phyloP scores from a whole-genome alignment of 1,140 invertebrate species.

The Heliothis virescens region DNA sequence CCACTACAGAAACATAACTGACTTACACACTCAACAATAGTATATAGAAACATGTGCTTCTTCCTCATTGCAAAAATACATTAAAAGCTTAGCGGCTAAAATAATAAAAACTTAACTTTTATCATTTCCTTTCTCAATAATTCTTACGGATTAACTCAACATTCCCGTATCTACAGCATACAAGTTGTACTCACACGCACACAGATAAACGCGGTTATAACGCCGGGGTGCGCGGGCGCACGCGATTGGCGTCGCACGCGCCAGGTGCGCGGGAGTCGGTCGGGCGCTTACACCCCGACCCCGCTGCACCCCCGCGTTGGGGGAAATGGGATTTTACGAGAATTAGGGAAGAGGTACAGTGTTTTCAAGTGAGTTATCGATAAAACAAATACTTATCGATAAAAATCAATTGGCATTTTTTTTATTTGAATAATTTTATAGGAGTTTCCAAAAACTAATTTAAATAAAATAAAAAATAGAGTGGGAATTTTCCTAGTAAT shows the following conservation, averaged over 20 bases:
- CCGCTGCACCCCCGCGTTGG: slow-evolving; percentile 1
- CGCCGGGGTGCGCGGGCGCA: slow-evolving; percentile 49
- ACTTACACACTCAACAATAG: too few relatives aligned
- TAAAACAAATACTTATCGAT: not conserved
- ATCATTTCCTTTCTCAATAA: too few relatives aligned
- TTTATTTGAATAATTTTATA: too few relatives aligned
- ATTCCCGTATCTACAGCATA: not conserved
- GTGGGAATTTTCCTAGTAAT: too few relatives aligned
- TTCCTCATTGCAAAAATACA: too few relatives aligned
- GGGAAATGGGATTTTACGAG: slow-evolving; percentile 40
- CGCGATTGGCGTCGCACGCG: slow-evolving; percentile 59
- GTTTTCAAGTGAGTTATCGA: not conserved
- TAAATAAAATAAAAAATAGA: too few relatives aligned
- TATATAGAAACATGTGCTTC: too few relatives aligned
- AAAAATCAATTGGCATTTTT: not conserved
- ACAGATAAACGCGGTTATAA: not conserved
- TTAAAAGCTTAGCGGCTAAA: too few relatives aligned
- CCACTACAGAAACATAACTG: too few relatives aligned
- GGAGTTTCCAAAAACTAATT: too few relatives aligned
- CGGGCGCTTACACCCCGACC: slow-evolving; percentile 36
- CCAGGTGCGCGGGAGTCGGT: slow-evolving; percentile 56
- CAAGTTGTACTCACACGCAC: not conserved
- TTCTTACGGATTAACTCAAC: too few relatives aligned
- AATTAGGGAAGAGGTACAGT: slow-evolving; percentile 29
- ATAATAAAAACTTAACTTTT: too few relatives aligned